These are phyloP conservation scores for Bugula neritina DNA, from an alignment of 2,888 invertebrate genomes.

Conservation along the genomic window DNA sequence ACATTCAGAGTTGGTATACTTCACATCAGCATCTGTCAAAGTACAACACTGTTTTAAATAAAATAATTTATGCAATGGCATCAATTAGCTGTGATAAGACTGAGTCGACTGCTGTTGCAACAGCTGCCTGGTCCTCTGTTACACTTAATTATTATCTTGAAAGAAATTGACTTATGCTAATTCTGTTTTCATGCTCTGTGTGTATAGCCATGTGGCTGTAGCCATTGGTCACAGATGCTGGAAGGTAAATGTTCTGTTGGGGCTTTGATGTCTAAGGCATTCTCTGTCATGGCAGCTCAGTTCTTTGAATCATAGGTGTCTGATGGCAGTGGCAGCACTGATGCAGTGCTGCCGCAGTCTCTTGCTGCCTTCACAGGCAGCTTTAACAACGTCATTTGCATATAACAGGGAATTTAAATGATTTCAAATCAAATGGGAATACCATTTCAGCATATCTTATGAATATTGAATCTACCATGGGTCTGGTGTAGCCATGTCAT, in stretches of 20 bases:
- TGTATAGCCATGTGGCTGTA: not conserved
- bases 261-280: no score
- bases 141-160: not conserved
- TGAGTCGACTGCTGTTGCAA: not conserved
- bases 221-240: not conserved
- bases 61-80: conserved; percentile 1
- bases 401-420: not conserved
- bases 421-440: not conserved
- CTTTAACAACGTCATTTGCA: not conserved
- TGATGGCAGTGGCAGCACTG: not conserved
- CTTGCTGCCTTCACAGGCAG: not conserved
- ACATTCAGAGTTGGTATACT: no score
- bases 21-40: not conserved
- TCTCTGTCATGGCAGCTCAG: no score
- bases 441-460: not conserved
- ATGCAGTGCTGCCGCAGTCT: not conserved
- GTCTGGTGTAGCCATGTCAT: not conserved
- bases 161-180: conserved; percentile 25
- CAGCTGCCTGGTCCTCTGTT: not conserved
- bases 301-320: no score
- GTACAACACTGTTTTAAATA: not conserved
- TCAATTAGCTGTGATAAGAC: not conserved
- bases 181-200: not conserved
- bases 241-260: no score
- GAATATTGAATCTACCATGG: not conserved